Evolutionary conservation across 2,113 vertebrate species (phyloP), one percentile per base, ranked within the genome.

Genomic region (Asarcornis scutulata): DNA sequence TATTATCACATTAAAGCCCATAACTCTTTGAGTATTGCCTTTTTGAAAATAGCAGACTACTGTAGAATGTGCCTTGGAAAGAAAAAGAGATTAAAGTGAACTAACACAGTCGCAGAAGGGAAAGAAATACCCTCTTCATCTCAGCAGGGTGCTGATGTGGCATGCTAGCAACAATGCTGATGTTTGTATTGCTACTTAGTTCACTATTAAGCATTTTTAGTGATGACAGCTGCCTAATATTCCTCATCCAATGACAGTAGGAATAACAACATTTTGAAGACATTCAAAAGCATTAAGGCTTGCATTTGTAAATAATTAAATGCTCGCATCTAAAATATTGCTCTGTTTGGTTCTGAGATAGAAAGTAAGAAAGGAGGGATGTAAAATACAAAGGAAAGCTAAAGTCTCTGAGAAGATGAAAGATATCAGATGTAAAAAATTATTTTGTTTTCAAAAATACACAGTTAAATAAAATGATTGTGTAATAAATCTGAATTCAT

Each of bases 141-240:
- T 77, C 94, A 93, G 87, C 75, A 95, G 82, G 82, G 50, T 85
- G 82, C 86, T 85, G 71, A 92, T 73, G 89, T 71, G 81, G 91
- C 86, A 91, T 87, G 42, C 12, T 3, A 72, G 69, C 52, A 93
- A 82, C 71, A 94, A 73, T 18, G 53, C 56, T 72, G 56, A 55
- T 63, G 21, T 81, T 78, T 83, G 17, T 13, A 73, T 32, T 4
- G 1, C 17, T 55, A 56, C 12, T 76, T 80, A 75, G 64, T 94
- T 75, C 42, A 40, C 15, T 55, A 77, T 60, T 67, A 90, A 93
- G 73, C 36, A 75, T 88, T 88, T 95, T 86, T 86, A 77, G 77
- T 80, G n/a, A 67, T 50, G 88, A 91, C 72, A 93, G 82, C 79
- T 83, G 52, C 68, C 56, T 71, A 80, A 86, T 74, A 95, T 63